Evolutionary conservation across 1,140 invertebrate species (phyloP).

Genomic region (Gryon sp.): DNA sequence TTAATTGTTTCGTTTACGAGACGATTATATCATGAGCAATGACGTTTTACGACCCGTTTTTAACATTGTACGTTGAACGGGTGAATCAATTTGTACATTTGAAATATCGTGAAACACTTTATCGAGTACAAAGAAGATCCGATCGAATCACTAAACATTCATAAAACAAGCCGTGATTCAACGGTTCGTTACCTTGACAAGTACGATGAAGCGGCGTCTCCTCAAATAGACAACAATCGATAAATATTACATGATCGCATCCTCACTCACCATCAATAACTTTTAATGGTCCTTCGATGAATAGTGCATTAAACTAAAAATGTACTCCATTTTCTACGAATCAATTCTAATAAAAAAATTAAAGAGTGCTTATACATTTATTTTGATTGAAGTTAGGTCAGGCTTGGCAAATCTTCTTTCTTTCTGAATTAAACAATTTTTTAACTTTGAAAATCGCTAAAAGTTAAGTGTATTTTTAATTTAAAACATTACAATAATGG

Average conservation of each 20-base stretch:
- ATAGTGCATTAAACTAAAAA: no score
- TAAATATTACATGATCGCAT: conserved; percentile 68
- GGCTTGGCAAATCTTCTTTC: no score
- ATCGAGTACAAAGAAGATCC: conserved; percentile 51
- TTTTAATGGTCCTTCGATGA: no score
- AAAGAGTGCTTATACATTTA: no score
- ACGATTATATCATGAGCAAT: conserved; percentile 11
- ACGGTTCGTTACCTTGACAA: conserved; percentile 67
- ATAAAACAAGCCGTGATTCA: conserved; percentile 67
- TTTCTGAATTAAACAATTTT: no score
- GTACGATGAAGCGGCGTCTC: conserved; percentile 49
- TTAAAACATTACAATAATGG: no score
- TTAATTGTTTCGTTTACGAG: conserved; percentile 25
- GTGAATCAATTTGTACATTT: conserved; percentile 68
- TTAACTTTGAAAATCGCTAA: no score
- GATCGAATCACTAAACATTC: conserved; percentile 31
- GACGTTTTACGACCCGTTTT: conserved; percentile 40
- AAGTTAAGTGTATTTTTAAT: no score
- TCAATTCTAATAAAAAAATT: no score
- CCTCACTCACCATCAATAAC: conserved; percentile 54
- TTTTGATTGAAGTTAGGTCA: no score
- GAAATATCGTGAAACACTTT: conserved; percentile 42
- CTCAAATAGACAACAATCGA: conserved; percentile 50
- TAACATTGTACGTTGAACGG: conserved; percentile 16
- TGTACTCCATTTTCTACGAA: no score